These are phyloP conservation scores for Yponomeuta malinellus DNA, from an alignment of 2,888 invertebrate species.

Conservation along the genomic window DNA sequence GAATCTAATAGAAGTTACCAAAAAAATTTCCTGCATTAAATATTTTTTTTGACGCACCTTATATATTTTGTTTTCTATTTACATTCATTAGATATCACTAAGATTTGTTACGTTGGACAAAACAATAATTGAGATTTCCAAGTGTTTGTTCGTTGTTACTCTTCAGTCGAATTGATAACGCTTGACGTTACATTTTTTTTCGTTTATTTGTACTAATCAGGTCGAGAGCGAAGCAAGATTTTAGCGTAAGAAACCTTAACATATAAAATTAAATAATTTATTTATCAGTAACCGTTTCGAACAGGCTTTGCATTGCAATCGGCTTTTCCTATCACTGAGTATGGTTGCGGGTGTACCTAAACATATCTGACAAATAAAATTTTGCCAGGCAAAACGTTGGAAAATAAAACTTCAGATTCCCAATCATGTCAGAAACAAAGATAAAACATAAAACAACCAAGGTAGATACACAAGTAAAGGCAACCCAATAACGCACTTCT, in stretches of 20 bases:
- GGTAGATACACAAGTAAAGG: neutral
- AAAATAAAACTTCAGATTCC: neutral
- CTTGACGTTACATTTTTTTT: neutral
- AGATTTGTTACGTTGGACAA: conserved; percentile 19
- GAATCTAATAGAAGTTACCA: neutral
- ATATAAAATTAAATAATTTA: neutral
- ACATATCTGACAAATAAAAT: neutral
- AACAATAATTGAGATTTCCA: neutral
- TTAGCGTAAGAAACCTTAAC: conserved; percentile 15
- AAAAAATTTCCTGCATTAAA: neutral
- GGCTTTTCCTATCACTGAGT: conserved; percentile 6
- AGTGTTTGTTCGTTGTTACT: neutral
- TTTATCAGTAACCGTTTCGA: conserved; percentile 3
- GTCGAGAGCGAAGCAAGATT: conserved; percentile 57
- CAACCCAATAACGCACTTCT: neutral
- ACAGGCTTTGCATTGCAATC: conserved; percentile 3
- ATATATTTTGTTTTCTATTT: neutral
- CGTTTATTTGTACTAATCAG: conserved; percentile 67
- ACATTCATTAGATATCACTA: neutral
- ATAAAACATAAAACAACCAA: neutral
- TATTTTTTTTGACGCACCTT: neutral
- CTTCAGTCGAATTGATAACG: neutral
- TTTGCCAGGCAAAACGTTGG: neutral
- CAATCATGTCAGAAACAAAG: neutral
- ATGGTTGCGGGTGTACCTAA: no score